A percentile compares a stretch with the other conserved stretches of the same genome.
phyloP scores from a whole-genome alignment of 2,113 vertebrate genomes.

The Fulica atra region DNA sequence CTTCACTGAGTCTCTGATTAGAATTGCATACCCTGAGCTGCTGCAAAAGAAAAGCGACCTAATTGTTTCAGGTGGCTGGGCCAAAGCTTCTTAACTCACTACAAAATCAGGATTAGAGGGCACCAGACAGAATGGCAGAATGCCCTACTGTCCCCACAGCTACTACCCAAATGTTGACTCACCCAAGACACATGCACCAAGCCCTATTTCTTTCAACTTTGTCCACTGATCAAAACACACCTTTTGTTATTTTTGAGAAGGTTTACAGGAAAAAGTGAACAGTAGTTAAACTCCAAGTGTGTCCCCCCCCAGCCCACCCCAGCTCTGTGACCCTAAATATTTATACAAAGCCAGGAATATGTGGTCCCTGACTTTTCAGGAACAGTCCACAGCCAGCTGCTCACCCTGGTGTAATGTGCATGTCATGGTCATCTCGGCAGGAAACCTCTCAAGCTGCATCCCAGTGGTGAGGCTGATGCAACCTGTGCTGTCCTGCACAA shows the following conservation, averaged over 20 bases:
- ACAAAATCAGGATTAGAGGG: not conserved
- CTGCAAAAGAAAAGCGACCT: not conserved
- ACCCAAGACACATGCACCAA: not conserved
- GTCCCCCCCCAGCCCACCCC: too few relatives aligned
- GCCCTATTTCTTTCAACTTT: not conserved
- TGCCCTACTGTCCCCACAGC: not conserved
- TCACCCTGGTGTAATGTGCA: not conserved
- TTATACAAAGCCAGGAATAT: not conserved
- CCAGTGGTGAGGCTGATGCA: not conserved
- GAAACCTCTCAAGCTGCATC: not conserved
- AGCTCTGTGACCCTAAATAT: not conserved
- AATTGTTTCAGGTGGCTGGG: not conserved
- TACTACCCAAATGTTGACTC: not conserved
- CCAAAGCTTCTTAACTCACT: not conserved
- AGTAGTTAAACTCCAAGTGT: not conserved
- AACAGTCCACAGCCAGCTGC: accelerated
- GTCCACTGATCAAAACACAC: not conserved
- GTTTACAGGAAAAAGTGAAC: not conserved
- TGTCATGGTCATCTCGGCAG: not conserved
- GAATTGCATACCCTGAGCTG: not conserved
- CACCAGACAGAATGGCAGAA: not conserved
- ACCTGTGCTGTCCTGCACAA: not conserved
- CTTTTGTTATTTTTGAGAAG: not conserved
- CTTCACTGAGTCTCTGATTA: not conserved
- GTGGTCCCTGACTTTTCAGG: not conserved